Conservation (phyloP, 2,797 vertebrate genomes). For the Lacerta agilis region DNA sequence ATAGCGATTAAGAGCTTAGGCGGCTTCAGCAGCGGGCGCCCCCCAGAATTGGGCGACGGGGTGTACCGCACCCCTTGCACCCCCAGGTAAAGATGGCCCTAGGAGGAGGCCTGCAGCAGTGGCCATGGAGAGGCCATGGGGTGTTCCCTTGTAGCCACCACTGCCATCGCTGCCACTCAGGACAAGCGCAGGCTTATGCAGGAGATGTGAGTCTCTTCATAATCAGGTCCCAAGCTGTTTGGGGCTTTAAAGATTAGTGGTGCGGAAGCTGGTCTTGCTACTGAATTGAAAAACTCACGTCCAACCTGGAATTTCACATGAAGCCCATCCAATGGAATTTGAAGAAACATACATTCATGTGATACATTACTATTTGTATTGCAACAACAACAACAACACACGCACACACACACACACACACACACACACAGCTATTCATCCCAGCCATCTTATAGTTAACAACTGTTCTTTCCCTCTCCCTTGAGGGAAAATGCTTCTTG, state of each 20-base stretch:
- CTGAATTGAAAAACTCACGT: neutral
- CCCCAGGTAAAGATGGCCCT: too few species aligned
- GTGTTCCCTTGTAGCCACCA: too few species aligned
- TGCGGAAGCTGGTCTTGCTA: neutral
- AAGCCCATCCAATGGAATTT: neutral
- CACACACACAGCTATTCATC: neutral
- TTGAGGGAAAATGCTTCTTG: constrained; percentile 58
- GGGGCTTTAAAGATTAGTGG: neutral
- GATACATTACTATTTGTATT: neutral
- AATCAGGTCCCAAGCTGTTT: neutral
- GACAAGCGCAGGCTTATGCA: neutral
- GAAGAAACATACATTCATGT: neutral
- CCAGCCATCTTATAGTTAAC: neutral
- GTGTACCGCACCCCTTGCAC: too few species aligned
- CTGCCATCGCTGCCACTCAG: too few species aligned
- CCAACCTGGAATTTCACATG: neutral
- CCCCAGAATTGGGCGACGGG: too few species aligned
- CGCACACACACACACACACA: too few species aligned
- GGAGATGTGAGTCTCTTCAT: neutral
- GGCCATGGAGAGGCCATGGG: too few species aligned
- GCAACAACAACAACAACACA: neutral
- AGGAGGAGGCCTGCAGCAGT: too few species aligned
- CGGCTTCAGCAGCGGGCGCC: too few species aligned
- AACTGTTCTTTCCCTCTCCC: constrained; percentile 39
- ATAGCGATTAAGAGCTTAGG: too few species aligned